phyloP scores from a whole-genome alignment of 2,113 vertebrate genomes.

The Scophthalmus maximus region DNA sequence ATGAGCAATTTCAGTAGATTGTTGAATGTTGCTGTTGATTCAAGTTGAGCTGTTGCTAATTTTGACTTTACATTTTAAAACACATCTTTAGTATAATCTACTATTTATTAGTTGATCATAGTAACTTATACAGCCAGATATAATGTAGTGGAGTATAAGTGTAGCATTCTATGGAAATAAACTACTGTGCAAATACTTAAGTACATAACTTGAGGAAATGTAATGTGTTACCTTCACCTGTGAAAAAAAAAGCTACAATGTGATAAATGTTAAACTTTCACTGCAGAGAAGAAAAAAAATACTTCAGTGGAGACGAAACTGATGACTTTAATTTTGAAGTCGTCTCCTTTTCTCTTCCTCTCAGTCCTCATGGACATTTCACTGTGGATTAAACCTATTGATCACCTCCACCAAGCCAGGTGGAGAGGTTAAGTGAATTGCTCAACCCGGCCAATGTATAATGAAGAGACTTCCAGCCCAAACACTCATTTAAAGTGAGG shows the following conservation, averaged over 20 bases:
- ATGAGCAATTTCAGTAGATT: too few species aligned
- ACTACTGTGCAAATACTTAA: background rate
- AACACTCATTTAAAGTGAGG: constrained; percentile 30
- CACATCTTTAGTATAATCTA: background rate
- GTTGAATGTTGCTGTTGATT: too few species aligned
- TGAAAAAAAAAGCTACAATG: background rate
- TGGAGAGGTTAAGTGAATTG: constrained; percentile 56
- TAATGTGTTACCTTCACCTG: too few species aligned
- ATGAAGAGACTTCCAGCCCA: constrained; percentile 25
- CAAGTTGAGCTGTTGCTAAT: too few species aligned
- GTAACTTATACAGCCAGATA: background rate
- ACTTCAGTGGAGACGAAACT: constrained; percentile 31
- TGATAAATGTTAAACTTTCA: background rate
- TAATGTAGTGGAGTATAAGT: too few species aligned
- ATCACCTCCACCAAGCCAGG: constrained; percentile 52
- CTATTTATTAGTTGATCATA: too few species aligned
- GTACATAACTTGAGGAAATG: background rate
- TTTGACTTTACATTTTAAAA: too few species aligned
- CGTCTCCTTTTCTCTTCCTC: constrained; percentile 36
- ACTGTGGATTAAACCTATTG: constrained; percentile 69
- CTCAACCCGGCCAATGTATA: constrained; percentile 5
- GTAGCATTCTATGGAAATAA: too few species aligned
- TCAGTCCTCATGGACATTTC: constrained; percentile 48
- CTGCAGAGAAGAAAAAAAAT: constrained; percentile 12
- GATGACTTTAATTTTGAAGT: constrained; percentile 66